Conservation (phyloP, 1,140 invertebrate genomes). For the Drosophila persimilis region DNA sequence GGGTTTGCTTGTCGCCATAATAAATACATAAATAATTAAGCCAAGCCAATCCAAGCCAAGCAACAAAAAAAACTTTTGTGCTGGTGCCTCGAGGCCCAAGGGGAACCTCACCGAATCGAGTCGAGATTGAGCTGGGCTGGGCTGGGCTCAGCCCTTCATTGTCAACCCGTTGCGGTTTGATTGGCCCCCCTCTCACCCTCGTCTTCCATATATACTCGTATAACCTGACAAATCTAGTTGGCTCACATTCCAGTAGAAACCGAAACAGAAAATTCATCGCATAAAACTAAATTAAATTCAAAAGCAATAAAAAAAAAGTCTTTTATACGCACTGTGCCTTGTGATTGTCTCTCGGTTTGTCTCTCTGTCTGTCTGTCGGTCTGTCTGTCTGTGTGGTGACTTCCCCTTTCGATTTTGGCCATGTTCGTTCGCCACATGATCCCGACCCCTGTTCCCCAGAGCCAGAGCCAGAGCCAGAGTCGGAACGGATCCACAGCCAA, state of each 20-base stretch:
- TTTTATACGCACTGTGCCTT: slow-evolving; percentile 57
- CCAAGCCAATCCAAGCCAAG: slow-evolving; percentile 6
- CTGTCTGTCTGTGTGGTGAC: slow-evolving; percentile 35
- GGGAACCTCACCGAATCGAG: slow-evolving; percentile 1
- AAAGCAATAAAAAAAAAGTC: slow-evolving; percentile 73
- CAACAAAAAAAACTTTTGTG: not conserved
- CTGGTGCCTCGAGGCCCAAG: not conserved
- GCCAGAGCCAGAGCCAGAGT: not conserved
- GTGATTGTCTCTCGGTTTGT: slow-evolving; percentile 40
- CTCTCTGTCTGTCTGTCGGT: not conserved
- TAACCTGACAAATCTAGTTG: slow-evolving; percentile 66
- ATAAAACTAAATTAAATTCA: slow-evolving; percentile 73
- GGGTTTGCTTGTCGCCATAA: slow-evolving; percentile 29
- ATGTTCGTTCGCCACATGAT: slow-evolving; percentile 24
- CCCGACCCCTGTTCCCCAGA: not conserved
- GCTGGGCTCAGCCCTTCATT: slow-evolving; percentile 25
- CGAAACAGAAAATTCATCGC: slow-evolving; percentile 26
- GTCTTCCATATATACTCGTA: not conserved
- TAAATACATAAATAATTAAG: slow-evolving; percentile 71
- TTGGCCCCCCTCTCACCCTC: not conserved
- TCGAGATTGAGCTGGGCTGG: not conserved
- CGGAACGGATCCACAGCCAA: not conserved
- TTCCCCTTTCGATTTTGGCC: slow-evolving; percentile 73
- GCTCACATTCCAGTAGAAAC: slow-evolving; percentile 50
- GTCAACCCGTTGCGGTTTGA: slow-evolving; percentile 26